Evolutionary conservation across 2,797 vertebrate genomes (phyloP).

Genomic region (Corythornis leucogaster): DNA sequence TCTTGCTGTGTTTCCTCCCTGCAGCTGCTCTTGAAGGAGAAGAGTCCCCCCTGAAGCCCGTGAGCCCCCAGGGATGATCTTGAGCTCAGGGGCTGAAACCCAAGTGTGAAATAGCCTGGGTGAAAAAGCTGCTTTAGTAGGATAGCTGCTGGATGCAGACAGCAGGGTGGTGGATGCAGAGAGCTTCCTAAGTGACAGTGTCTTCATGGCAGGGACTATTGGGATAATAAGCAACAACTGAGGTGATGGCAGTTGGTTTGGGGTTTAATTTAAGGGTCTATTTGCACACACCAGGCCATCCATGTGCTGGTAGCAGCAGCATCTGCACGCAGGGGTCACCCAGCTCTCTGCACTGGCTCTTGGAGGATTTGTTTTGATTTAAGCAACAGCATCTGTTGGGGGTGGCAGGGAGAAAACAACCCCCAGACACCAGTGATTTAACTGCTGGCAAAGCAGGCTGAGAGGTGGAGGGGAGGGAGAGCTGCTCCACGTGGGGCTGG

Average conservation of each 20-base stretch:
- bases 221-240: accelerated
- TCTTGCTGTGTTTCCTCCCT: not conserved
- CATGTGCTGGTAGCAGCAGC: not conserved
- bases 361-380: not conserved
- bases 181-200: not conserved
- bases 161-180: not conserved
- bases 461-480: not conserved
- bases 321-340: not conserved
- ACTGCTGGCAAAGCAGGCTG: not conserved
- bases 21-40: not conserved
- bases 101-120: not conserved
- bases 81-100: not conserved
- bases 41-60: not conserved
- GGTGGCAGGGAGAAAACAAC: not conserved
- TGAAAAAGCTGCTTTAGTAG: not conserved
- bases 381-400: not conserved
- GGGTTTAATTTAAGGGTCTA: not conserved
- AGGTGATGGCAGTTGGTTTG: not conserved
- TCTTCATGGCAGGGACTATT: not conserved
- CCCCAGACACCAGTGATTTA: not conserved
- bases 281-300: not conserved
- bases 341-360: not conserved
- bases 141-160: not conserved
- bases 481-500: not conserved
- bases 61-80: accelerated